Conservation (phyloP, 2,888 invertebrate genomes). For the Drosophila setosimentum region DNA sequence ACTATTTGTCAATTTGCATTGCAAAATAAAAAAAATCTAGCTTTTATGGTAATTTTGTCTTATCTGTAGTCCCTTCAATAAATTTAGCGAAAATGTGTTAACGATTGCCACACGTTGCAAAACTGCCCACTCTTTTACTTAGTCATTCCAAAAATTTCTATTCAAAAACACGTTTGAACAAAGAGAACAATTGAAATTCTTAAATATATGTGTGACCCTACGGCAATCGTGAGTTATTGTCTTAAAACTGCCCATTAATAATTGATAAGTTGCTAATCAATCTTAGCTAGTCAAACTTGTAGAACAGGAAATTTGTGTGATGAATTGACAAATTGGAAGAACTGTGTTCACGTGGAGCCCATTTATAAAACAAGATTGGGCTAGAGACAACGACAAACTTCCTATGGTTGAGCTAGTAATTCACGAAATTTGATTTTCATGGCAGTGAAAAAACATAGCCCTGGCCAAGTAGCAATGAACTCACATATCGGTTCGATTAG, state of each 20-base stretch:
- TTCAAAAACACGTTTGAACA: conserved; percentile 25
- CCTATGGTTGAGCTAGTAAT: not conserved
- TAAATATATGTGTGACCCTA: not conserved
- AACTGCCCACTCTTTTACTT: not conserved
- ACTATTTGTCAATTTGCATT: too few species aligned
- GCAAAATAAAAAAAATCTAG: too few species aligned
- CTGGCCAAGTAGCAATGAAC: conserved; percentile 53
- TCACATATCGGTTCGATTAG: conserved; percentile 17
- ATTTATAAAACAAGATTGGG: not conserved
- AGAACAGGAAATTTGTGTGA: conserved; percentile 5
- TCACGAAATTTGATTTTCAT: not conserved
- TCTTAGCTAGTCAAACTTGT: not conserved
- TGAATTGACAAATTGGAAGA: not conserved
- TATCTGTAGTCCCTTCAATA: conserved; percentile 26
- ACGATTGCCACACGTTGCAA: not conserved
- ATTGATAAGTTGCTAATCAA: not conserved
- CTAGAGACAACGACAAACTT: conserved; percentile 28
- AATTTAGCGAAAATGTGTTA: conserved; percentile 13
- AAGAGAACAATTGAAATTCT: not conserved
- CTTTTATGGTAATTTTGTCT: conserved; percentile 8
- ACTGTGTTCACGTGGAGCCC: not conserved
- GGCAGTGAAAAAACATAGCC: conserved; percentile 18
- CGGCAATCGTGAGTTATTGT: not conserved
- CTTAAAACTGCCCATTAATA: conserved; percentile 7
- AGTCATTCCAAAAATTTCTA: conserved; percentile 15